Conservation (phyloP, 2,888 invertebrate genomes). For the Luperina nickerlii region DNA sequence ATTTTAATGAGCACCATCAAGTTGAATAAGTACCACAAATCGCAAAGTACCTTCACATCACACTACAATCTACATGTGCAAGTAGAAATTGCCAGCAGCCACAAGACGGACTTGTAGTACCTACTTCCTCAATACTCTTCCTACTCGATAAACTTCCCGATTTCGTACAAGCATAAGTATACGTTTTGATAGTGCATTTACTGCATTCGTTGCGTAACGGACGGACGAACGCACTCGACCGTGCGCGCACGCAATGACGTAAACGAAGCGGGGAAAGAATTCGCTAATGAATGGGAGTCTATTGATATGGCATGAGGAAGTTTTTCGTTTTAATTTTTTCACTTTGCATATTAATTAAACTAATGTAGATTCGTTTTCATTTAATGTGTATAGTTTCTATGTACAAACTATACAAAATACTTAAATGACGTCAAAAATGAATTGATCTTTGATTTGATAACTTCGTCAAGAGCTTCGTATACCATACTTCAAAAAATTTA, state of each 20-base stretch:
- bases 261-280: conserved; percentile 43
- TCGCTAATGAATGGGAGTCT: conserved; percentile 33
- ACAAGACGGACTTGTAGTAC: conserved; percentile 23
- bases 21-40: neutral
- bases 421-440: neutral
- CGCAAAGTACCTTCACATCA: neutral
- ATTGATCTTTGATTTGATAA: neutral
- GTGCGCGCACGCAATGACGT: conserved; percentile 47
- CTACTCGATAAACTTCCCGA: conserved; percentile 65
- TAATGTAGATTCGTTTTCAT: too few relatives aligned
- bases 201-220: conserved; percentile 53
- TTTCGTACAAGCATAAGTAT: conserved; percentile 41
- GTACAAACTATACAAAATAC: neutral
- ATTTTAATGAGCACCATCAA: neutral
- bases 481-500: neutral
- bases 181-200: conserved; percentile 56
- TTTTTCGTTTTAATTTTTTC: neutral
- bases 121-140: conserved; percentile 64
- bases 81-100: conserved; percentile 40
- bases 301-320: conserved; percentile 36
- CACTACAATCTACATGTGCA: neutral
- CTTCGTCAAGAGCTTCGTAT: neutral
- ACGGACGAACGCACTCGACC: conserved; percentile 41
- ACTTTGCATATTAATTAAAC: neutral
- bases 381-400: too few relatives aligned